Evolutionary conservation across 2,797 vertebrate species (phyloP).

Genomic region (Squalus acanthias): DNA sequence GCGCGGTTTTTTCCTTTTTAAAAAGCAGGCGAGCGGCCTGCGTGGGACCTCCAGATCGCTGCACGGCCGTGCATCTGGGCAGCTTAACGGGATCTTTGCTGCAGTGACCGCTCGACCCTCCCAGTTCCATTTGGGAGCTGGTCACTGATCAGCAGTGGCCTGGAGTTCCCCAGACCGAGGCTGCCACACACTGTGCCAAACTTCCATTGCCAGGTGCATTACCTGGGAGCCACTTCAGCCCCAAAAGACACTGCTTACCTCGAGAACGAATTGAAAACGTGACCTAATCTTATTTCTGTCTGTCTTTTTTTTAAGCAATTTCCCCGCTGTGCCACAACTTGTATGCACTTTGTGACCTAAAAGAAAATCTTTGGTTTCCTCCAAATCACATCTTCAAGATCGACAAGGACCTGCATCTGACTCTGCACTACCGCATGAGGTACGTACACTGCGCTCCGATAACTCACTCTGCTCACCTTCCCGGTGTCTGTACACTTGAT

Average conservation of each 20-base stretch:
- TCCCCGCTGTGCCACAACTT: conserved; percentile 74
- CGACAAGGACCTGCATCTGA: conserved; percentile 50
- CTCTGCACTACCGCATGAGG: conserved; percentile 80
- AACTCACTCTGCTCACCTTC: not conserved
- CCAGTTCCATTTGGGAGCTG: not conserved
- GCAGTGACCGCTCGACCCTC: too few relatives aligned
- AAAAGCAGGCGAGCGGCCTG: too few relatives aligned
- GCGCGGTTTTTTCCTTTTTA: too few relatives aligned
- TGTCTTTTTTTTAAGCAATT: conserved; percentile 61
- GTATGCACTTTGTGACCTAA: conserved; percentile 74
- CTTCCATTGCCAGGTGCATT: not conserved
- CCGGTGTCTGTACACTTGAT: too few relatives aligned
- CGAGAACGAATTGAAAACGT: not conserved
- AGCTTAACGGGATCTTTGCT: too few relatives aligned
- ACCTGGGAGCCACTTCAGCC: not conserved
- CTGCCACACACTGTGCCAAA: not conserved
- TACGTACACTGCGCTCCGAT: conserved; percentile 42
- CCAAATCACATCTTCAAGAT: conserved; percentile 73
- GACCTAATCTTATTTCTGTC: not conserved
- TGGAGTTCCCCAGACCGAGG: not conserved
- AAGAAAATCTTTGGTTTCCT: conserved; percentile 68
- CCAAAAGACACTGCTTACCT: not conserved
- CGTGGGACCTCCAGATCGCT: too few relatives aligned
- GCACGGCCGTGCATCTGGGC: too few relatives aligned
- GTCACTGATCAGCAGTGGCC: not conserved